Evolutionary conservation across 1,140 invertebrate genomes (phyloP).

Genomic region (Propsilocerus akamusi): DNA sequence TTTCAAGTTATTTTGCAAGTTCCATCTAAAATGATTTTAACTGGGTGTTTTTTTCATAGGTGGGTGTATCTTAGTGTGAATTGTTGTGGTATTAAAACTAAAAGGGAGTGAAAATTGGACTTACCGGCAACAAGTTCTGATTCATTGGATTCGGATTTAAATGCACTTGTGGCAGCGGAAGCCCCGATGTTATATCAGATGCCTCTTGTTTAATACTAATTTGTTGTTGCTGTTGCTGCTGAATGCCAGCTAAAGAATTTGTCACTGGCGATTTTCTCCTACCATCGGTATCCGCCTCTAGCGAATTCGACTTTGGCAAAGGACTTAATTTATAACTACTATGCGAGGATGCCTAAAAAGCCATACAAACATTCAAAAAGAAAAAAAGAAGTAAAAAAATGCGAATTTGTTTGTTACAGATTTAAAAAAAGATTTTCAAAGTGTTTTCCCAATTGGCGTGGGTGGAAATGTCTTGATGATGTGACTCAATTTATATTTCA

Average conservation of each 20-base stretch:
- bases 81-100: too few species aligned
- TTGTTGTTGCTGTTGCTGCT: conserved; percentile 31
- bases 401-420: background rate
- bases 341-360: conserved; percentile 31
- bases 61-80: too few species aligned
- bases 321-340: conserved; percentile 41
- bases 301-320: conserved; percentile 43
- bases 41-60: background rate
- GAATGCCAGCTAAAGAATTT: conserved; percentile 23
- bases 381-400: too few species aligned
- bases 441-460: too few species aligned
- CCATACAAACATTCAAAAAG: too few species aligned
- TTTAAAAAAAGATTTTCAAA: too few species aligned
- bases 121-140: conserved; percentile 26
- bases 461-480: too few species aligned
- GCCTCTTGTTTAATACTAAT: conserved; percentile 43
- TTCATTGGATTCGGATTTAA: conserved; percentile 10
- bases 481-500: too few species aligned
- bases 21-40: conserved; percentile 7
- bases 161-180: conserved; percentile 14
- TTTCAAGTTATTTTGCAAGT: too few species aligned
- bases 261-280: conserved; percentile 28
- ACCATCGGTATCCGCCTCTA: conserved; percentile 36
- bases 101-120: conserved; percentile 10
- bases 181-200: conserved; percentile 21